Evolutionary conservation across 2,113 vertebrate species (phyloP), one percentile per base, ranked within the genome.

Genomic region (Cheirogaleus medius): DNA sequence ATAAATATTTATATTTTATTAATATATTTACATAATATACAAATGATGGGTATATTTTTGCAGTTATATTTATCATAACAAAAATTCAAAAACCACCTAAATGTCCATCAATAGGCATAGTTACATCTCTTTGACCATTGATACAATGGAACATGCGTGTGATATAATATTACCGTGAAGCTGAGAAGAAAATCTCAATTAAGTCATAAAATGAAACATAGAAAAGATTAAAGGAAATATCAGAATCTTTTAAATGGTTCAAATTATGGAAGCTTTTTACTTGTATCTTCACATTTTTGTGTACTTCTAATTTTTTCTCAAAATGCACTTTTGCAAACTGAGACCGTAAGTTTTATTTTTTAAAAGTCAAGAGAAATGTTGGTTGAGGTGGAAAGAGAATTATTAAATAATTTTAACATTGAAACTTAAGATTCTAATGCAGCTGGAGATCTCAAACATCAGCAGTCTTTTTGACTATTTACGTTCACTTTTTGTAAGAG

Each of bases 391-490:
- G 56, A 84, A 90, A 81, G 42, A 84, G 66, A 95, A 90, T 69
- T 39, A 49, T 54, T 84, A 87, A 63, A 29, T 60, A 69, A 23
- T 49, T 92, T 88, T 58, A 71, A 80, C 3, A 14, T 77, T 95
- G 92, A 97, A 96, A 95, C 94, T 95, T 91, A 94, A 94, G 81
- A 84, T 68, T 91, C 63, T 54, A 96, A 9, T 23, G 21, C 81
- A 94, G 64, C 90, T 95, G 58, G 81, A 94, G 90, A 93, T 83
- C n/a, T 68, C 95, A 96, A 97, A 96, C 78, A 90, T 89, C 88
- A 96, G 20, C 66, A 80, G 85, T 77, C 90, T 95, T 81, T 98
- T 71, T 52, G 44, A 92, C 87, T 37, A 10, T 25, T 96, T 90
- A n/a, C 18, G 90, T 81, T 32, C 87, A 93, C 44, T 42, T 77